These are phyloP conservation scores for Drosophila paulistorum DNA, from an alignment of 1,140 invertebrate species.

Conservation along the genomic window DNA sequence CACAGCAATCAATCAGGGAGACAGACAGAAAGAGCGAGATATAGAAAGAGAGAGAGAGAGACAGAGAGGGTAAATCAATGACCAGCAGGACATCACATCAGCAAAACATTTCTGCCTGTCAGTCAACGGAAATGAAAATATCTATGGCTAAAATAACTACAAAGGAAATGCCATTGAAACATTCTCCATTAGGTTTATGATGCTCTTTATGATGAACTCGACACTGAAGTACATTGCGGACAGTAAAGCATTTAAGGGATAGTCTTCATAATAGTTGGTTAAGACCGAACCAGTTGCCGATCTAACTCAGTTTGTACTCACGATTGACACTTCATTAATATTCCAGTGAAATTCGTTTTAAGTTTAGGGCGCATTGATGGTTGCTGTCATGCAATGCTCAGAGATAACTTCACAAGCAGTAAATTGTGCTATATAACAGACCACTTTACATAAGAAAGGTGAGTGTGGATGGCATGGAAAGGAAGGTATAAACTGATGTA, in stretches of 20 bases:
- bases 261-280: no score
- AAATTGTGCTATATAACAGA: not conserved
- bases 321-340: no score
- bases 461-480: no score
- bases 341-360: no score
- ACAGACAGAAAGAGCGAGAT: conserved; percentile 22
- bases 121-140: conserved; percentile 16
- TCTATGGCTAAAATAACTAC: conserved; percentile 3
- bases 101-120: conserved; percentile 6
- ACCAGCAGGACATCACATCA: conserved; percentile 14
- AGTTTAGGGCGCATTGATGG: no score
- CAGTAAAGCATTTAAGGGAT: no score
- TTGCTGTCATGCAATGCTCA: not conserved
- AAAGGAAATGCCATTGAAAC: not conserved
- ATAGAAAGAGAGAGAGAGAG: conserved; percentile 29
- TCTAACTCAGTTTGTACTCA: no score
- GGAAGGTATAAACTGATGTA: not conserved
- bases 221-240: no score
- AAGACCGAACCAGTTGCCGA: no score
- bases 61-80: conserved; percentile 8
- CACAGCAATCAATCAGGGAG: conserved; percentile 69
- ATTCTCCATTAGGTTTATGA: not conserved
- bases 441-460: not conserved
- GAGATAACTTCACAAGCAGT: no score
- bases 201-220: no score